Evolutionary conservation across 2,113 vertebrate genomes (phyloP).

Genomic region (Hemicordylus capensis): DNA sequence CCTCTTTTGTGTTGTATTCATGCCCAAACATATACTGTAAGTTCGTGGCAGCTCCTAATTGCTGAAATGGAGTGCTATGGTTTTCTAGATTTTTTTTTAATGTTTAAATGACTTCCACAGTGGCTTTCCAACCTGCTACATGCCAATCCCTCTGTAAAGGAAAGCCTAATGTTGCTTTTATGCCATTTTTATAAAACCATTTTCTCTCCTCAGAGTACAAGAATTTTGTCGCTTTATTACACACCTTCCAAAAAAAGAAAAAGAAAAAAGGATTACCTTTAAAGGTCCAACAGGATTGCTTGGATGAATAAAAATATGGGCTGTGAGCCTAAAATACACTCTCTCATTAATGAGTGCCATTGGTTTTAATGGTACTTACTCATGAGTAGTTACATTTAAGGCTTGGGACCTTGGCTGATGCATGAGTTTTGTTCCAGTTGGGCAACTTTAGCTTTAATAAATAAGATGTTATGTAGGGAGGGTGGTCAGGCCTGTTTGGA

Average conservation of each 20-base stretch:
- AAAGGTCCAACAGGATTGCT: neutral
- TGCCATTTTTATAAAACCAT: neutral
- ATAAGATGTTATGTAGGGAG: conserved; percentile 69
- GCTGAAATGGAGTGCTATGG: neutral
- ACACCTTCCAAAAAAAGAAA: neutral
- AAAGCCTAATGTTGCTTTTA: conserved; percentile 13
- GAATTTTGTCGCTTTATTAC: neutral
- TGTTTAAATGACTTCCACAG: conserved; percentile 50
- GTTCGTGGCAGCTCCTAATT: neutral
- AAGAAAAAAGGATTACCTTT: neutral
- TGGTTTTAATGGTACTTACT: neutral
- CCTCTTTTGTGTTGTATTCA: neutral
- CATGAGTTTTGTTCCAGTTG: conserved; percentile 36
- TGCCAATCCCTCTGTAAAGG: conserved; percentile 60
- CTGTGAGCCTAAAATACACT: conserved; percentile 11
- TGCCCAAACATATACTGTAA: neutral
- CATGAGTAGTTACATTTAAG: neutral
- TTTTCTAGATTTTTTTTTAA: conserved; percentile 27
- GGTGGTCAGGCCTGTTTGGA: conserved; percentile 73
- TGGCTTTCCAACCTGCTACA: conserved; percentile 46
- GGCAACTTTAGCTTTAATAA: conserved; percentile 58
- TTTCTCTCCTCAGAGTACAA: neutral
- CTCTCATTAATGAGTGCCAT: conserved; percentile 8
- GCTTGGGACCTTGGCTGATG: neutral
- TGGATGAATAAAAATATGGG: conserved; percentile 11